phyloP scores from a whole-genome alignment of 2,113 vertebrate genomes.

The Vulpes ferrilata region DNA sequence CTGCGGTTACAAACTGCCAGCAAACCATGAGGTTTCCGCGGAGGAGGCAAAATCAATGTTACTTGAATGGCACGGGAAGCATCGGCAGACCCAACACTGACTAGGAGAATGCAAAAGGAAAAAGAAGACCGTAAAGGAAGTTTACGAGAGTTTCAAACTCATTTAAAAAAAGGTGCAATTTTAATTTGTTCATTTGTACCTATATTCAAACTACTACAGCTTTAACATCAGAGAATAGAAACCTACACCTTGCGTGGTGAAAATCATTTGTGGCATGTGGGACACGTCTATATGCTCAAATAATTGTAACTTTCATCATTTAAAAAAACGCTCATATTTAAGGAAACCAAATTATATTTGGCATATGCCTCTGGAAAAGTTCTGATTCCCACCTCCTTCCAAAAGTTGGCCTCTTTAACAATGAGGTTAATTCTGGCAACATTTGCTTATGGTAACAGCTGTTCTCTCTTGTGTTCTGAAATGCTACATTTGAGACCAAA shows the following conservation, averaged over 20 bases:
- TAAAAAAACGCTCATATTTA: conserved; percentile 77
- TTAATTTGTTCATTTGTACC: conserved; percentile 86
- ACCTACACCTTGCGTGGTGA: conserved; percentile 70
- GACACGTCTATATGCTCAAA: conserved; percentile 63
- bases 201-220: conserved; percentile 80
- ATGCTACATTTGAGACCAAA: conserved; percentile 88
- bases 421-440: conserved; percentile 79
- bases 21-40: conserved; percentile 66
- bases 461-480: conserved; percentile 82
- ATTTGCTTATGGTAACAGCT: conserved; percentile 73
- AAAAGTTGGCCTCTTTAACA: conserved; percentile 85
- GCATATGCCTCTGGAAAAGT: conserved; percentile 80
- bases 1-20: conserved; percentile 57
- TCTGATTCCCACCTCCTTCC: conserved; percentile 71
- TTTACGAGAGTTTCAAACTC: conserved; percentile 83
- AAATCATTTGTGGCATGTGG: conserved; percentile 82
- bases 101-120: conserved; percentile 58
- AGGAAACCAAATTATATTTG: conserved; percentile 82
- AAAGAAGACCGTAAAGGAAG: conserved; percentile 70
- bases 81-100: conserved; percentile 59
- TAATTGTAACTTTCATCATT: conserved; percentile 69
- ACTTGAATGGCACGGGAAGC: conserved; percentile 23
- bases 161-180: conserved; percentile 79
- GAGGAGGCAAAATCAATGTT: conserved; percentile 55
- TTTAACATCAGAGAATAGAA: conserved; percentile 83